Evolutionary conservation across 1,140 invertebrate genomes (phyloP), one percentile per base, ranked within the genome.

Genomic region (Monochamus saltuarius): DNA sequence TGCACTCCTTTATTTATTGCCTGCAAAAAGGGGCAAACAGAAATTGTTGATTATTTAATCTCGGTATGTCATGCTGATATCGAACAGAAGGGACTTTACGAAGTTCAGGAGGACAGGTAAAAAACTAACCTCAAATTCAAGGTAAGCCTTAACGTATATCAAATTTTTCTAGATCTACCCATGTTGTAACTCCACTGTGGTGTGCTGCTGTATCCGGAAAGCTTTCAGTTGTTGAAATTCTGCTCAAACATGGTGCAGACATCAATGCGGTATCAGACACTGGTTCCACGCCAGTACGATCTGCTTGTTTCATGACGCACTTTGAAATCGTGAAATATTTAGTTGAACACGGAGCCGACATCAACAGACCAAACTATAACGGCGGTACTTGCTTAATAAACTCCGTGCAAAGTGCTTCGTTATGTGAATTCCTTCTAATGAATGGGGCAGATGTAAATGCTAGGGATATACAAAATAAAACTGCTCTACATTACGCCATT

Each of bases 371-470:
- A 1, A 97, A 96, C 78, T 90, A 90, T 66, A 95, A 94, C 79
- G 94, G 94, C 55, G 94, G 94, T 55, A 96, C 94, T 0, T 96
- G 94, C 78, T 79, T 96, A 22, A 97, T 97, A 59, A 97, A 96
- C 78, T 92, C 92, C 1, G 92, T 96, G 39, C 94, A 95, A 78
- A 92, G 89, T 71, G 85, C 86, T 11, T 83, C 84, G 54, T 79
- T 96, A 11, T 96, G 93, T 75, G 83, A 86, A 39, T 94, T 88
- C 78, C 80, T 97, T 38, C 81, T 95, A 17, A 76, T 84, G 61
- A 83, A 87, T 71, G 88, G 90, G 35, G 92, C 89, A 16, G 82
- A 87, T 66, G 90, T 94, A 3, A 94, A 96, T 80, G 90, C 92
- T 0, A 83, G 85, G 19, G 94, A 97, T 78, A 91, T 92, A 67